phyloP scores from a whole-genome alignment of 2,888 invertebrate species.

The Imbricaverruca yamaguchii region DNA sequence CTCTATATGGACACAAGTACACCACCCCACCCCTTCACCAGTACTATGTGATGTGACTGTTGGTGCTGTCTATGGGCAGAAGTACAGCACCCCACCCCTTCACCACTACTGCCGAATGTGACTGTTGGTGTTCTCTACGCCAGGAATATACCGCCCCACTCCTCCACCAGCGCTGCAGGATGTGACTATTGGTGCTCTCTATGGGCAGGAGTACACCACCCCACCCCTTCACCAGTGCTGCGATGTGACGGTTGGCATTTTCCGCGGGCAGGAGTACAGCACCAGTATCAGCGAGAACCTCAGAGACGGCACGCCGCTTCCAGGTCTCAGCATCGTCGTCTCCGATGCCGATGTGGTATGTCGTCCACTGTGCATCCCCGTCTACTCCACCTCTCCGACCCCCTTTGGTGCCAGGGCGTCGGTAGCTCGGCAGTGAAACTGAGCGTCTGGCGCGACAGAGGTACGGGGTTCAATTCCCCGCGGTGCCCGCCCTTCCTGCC shows the following conservation, averaged over 20 bases:
- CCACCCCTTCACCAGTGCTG: background rate
- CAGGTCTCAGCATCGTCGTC: slow-evolving; percentile 74
- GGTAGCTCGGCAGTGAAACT: too few species aligned
- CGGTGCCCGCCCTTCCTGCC: too few species aligned
- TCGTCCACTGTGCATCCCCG: slow-evolving; percentile 29
- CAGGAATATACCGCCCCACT: background rate
- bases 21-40: too few species aligned
- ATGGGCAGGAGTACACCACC: too few species aligned
- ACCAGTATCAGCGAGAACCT: slow-evolving; percentile 76
- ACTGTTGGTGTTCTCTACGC: background rate
- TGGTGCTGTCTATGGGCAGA: too few species aligned
- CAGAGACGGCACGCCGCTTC: slow-evolving; percentile 68
- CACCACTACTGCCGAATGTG: background rate
- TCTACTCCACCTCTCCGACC: background rate
- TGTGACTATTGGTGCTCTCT: too few species aligned
- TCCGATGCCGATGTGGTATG: slow-evolving; percentile 76
- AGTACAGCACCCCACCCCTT: too few species aligned
- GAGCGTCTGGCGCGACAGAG: too few species aligned
- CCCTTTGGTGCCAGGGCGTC: background rate
- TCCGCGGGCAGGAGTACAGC: slow-evolving; percentile 56
- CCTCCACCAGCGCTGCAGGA: too few species aligned
- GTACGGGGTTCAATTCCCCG: too few species aligned
- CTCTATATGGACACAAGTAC: too few species aligned
- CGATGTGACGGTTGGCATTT: background rate
- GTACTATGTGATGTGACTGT: too few species aligned